A percentile compares a stretch with the other conserved stretches of the same genome.
These are phyloP conservation scores for Apis cerana DNA, from an alignment of 1,140 invertebrate genomes.

Conservation along the genomic window DNA sequence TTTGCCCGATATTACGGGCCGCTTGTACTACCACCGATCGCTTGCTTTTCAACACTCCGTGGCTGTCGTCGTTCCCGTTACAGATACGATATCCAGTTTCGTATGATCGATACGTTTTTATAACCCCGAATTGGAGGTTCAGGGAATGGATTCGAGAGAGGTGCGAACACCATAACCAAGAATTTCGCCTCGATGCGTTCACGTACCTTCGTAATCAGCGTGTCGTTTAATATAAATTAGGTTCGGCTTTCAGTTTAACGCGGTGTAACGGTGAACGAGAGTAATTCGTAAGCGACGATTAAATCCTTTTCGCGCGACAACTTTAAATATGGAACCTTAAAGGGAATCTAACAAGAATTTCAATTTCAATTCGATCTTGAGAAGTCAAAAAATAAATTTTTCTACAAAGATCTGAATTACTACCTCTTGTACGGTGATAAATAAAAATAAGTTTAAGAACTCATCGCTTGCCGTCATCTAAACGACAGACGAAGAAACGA, in stretches of 20 bases:
- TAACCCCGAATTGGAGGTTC: constrained; percentile 36
- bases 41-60: constrained; percentile 33
- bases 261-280: neutral
- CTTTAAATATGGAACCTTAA: no score
- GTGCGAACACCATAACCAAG: constrained; percentile 1
- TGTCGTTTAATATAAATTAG: constrained; percentile 3
- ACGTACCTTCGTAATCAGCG: neutral
- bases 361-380: neutral
- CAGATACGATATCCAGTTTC: constrained; percentile 58
- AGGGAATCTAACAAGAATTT: neutral
- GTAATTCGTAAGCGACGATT: neutral
- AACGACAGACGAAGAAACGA: constrained; percentile 3
- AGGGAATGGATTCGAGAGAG: neutral
- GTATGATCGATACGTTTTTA: constrained; percentile 35
- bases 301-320: no score
- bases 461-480: neutral
- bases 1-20: constrained; percentile 70
- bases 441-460: neutral
- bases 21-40: constrained; percentile 8
- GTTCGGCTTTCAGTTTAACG: neutral
- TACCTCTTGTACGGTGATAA: neutral
- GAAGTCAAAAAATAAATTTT: neutral
- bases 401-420: no score
- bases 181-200: neutral
- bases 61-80: constrained; percentile 41